Percentiles rank a stretch among this genome's conserved stretches.
These are phyloP conservation scores for Nycticorax nycticorax DNA, from an alignment of 2,113 vertebrate genomes.

Conservation along the genomic window DNA sequence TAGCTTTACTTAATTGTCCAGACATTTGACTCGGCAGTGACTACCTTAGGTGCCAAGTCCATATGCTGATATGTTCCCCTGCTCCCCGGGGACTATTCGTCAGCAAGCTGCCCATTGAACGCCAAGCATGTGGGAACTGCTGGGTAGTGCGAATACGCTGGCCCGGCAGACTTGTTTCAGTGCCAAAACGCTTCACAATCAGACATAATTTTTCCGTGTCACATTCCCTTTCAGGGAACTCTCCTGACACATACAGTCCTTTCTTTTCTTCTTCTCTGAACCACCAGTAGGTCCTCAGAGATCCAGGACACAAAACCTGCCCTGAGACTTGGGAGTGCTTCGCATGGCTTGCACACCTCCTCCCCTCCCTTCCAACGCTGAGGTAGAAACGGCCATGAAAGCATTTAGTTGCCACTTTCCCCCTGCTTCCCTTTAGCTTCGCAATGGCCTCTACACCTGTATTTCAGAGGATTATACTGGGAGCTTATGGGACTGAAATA, in stretches of 20 bases:
- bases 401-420: neutral
- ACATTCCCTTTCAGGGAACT: neutral
- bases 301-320: neutral
- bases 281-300: neutral
- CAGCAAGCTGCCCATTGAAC: neutral
- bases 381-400: neutral
- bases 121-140: neutral
- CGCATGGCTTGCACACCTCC: neutral
- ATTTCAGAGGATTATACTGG: neutral
- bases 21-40: neutral
- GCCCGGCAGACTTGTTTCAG: neutral
- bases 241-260: neutral
- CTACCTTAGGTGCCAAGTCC: neutral
- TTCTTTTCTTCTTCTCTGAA: neutral
- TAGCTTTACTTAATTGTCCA: conserved; percentile 31
- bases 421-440: neutral
- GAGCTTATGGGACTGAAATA: neutral
- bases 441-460: neutral
- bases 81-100: neutral
- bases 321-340: neutral
- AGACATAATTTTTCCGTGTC: neutral
- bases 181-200: neutral
- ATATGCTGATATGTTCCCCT: neutral
- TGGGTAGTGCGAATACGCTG: neutral
- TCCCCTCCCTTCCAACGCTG: neutral